A percentile compares a stretch with the other conserved stretches of the same genome.
phyloP scores from a whole-genome alignment of 2,888 invertebrate species.

The Monopis laevigella region DNA sequence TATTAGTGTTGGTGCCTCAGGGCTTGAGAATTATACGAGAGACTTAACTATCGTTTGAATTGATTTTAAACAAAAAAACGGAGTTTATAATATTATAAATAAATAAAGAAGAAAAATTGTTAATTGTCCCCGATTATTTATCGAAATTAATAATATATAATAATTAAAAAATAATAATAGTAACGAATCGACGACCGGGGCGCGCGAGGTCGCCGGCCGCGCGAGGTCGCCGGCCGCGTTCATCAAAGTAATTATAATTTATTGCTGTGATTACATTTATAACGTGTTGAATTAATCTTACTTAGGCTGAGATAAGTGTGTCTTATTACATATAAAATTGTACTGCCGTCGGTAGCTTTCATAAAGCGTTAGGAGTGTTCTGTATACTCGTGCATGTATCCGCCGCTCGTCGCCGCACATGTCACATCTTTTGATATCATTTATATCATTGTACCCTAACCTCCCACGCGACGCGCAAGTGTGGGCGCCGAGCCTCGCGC shows the following conservation, averaged over 20 bases:
- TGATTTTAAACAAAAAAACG: conserved; percentile 36
- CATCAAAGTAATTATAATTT: conserved; percentile 50
- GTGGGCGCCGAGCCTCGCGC: no score
- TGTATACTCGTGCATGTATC: background rate
- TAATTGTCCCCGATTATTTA: conserved; percentile 55
- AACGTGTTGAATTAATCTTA: conserved; percentile 46
- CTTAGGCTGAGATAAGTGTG: conserved; percentile 43
- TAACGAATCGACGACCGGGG: conserved; percentile 22
- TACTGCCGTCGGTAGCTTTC: conserved; percentile 37
- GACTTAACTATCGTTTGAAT: background rate
- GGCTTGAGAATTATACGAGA: no score
- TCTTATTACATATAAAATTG: conserved; percentile 37
- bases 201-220: conserved; percentile 25
- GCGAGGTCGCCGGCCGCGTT: conserved; percentile 24
- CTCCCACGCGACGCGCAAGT: no score
- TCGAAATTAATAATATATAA: conserved; percentile 52
- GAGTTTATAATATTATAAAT: conserved; percentile 62
- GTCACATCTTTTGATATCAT: conserved; percentile 8
- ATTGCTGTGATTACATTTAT: conserved; percentile 63
- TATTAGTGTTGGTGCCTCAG: conserved; percentile 63
- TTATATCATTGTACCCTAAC: conserved; percentile 1
- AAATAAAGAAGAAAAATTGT: conserved; percentile 53
- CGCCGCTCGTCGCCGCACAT: conserved; percentile 5
- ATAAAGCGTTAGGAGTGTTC: conserved; percentile 14
- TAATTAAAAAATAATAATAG: conserved; percentile 27